Base-by-base conservation (phyloP, 1,140 invertebrate genomes). In the Diabrotica undecimpunctata region DNA sequence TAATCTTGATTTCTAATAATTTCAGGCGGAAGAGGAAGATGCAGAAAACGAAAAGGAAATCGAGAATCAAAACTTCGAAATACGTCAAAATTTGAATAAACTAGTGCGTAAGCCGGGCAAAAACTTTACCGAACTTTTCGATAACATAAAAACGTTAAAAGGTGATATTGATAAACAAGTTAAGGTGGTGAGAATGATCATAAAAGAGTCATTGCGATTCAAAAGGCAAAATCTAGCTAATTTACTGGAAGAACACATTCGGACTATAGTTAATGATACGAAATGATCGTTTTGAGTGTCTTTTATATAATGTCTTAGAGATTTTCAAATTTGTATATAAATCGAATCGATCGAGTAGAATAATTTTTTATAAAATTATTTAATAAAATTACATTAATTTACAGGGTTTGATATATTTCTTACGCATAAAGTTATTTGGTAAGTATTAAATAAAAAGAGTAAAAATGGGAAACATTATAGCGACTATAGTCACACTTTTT, bases 171-270 rank as follows among this genome's bases (percentile, higher is more conserved):
- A 91, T 53, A 85, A 87, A 70, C 85, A 86, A 78, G 81, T 87
- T 35, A 83, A 83, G 64, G 86, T 93, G 75, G 81, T 94, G 39
- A 83, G 86, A 69, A 87, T 91, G 70, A 84, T 93, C 61, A 88
- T 93, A 54, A 85, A 85, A 64, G 93, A 94, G 81, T 90, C 90
- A 8, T 75, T 87, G 64, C 83, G 93, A 56, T 95, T 94, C 78
- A 93, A 94, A 77, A 83, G 92, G 56, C 86, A 88, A 71, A 83
- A 85, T 69, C 82, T 95, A 71, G 89, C 90, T 6, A 64, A 66
- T 64, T 66, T 78, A 62, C 68, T 78, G 13, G 75, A 77, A 57
- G 52, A 81, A 62, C 71, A 80, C 58, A 72, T 78, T 50, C 68
- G 73, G 59, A 72, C 25, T 64, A 55, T 70, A 55, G n/a, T n/a